Base-by-base conservation (phyloP, 30 jellyfish, hydroid and myxozoan genomes). In the Sanderia malayensis region DNA sequence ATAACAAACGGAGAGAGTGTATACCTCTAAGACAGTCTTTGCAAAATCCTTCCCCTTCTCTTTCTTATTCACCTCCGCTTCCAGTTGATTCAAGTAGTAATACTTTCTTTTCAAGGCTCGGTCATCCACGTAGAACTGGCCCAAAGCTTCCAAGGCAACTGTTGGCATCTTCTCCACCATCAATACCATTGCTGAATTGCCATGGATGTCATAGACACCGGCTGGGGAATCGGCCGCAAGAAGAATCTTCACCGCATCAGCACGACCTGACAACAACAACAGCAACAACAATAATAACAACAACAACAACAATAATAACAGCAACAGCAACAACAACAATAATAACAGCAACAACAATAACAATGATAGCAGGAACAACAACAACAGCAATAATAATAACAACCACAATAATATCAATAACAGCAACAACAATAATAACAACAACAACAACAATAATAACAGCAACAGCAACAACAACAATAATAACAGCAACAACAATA, bases 121-220 rank as follows among this genome's bases (percentile, higher is more conserved):
- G 53, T 90, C 94, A 18, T 86, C 89, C 1, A 74, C 73, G 57
- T 32, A 45, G 45, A 83, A 77, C 47, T 90, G 95, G 27, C 76
- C 64, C 15, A 90, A 84, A 18, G 98, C 98, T 11, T 68, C 85
- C 49, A 71, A 58, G 0, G 98, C 98, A 59, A 82, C 80, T 1
- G 76, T 31, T 61, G 95, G 98, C 95, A 90, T 90, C 46, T 90
- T 90, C 71, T 82, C 95, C 0, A 90, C 81, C 95, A 90, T 83
- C 53, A 46, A 58, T 4, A 92, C 85, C 76, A 90, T 34, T 13
- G 88, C 86, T 8, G 87, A 71, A 60, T 67, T 82, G 37, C 98
- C 98, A 4, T 71, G 49, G 46, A 25, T 66, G 67, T 90, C 98
- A 41, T 65, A 63, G 8, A 83, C 87, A 0, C 95, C 95, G 18